Evolutionary conservation across 2,888 invertebrate genomes (phyloP).

Genomic region (Aproaerema taeniolella): DNA sequence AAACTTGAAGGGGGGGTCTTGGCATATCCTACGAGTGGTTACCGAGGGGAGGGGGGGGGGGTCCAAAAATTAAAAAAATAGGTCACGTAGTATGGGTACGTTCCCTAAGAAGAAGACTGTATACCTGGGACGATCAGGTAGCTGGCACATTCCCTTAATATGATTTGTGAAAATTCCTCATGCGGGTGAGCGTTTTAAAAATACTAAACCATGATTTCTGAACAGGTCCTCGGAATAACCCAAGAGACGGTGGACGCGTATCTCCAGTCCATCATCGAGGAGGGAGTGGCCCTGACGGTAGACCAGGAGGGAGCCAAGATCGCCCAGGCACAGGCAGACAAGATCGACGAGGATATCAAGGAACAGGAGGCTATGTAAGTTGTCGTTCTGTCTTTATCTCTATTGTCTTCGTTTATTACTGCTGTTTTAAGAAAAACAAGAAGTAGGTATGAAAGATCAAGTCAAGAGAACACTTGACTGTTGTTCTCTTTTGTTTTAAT

Average conservation of each 20-base stretch:
- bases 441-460: background rate
- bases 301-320: slow-evolving; percentile 42
- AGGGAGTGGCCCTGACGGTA: slow-evolving; percentile 50
- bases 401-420: background rate
- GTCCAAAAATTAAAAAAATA: background rate
- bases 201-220: background rate
- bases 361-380: slow-evolving; percentile 45
- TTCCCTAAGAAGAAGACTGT: background rate
- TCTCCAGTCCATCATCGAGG: slow-evolving; percentile 43
- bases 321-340: slow-evolving; percentile 34
- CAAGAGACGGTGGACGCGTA: slow-evolving; percentile 64
- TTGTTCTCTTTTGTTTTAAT: background rate
- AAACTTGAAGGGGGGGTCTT: too few species aligned
- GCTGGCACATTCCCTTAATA: background rate
- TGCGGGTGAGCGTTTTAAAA: background rate
- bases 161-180: background rate
- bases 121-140: too few species aligned
- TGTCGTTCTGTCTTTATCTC: background rate
- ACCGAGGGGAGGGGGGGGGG: background rate
- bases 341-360: slow-evolving; percentile 28
- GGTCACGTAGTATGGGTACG: background rate
- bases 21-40: too few species aligned
- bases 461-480: background rate
- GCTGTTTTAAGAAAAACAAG: too few species aligned
- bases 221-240: slow-evolving; percentile 57